Conservation (phyloP, 1,140 invertebrate genomes). For the Helicoverpa armigera region DNA sequence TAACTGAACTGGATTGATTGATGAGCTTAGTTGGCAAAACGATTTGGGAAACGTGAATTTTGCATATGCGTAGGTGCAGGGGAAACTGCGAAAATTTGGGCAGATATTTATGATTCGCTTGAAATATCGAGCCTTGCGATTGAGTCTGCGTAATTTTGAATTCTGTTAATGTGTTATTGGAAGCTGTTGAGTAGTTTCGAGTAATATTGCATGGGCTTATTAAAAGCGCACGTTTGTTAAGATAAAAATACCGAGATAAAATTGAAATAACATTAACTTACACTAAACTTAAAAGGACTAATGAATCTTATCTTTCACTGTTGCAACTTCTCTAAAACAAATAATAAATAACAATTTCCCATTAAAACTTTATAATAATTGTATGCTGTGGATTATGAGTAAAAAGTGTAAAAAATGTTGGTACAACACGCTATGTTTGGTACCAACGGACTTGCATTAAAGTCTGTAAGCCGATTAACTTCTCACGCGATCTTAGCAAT, state of each 20-base stretch:
- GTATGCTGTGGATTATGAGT: conserved; percentile 2
- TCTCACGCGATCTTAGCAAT: not conserved
- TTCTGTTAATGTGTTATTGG: too few relatives aligned
- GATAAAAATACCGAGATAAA: too few relatives aligned
- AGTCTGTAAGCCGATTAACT: conserved; percentile 7
- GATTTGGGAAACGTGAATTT: not conserved
- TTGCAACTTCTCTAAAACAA: not conserved
- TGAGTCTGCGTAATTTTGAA: too few relatives aligned
- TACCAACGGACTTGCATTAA: conserved; percentile 14
- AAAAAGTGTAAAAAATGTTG: conserved; percentile 12
- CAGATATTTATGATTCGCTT: too few relatives aligned
- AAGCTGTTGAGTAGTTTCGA: too few relatives aligned
- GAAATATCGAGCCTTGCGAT: too few relatives aligned
- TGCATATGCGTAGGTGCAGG: not conserved
- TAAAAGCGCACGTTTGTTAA: too few relatives aligned
- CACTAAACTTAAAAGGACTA: not conserved
- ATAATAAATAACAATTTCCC: not conserved
- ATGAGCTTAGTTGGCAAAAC: not conserved
- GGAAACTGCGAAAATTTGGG: too few relatives aligned
- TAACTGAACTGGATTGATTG: not conserved
- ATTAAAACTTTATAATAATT: conserved; percentile 5
- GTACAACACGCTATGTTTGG: not conserved
- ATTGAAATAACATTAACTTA: too few relatives aligned
- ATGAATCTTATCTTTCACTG: not conserved
- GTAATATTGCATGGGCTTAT: too few relatives aligned